Conservation (phyloP, 2,113 vertebrate genomes). For the Gymnocephalus cernua region DNA sequence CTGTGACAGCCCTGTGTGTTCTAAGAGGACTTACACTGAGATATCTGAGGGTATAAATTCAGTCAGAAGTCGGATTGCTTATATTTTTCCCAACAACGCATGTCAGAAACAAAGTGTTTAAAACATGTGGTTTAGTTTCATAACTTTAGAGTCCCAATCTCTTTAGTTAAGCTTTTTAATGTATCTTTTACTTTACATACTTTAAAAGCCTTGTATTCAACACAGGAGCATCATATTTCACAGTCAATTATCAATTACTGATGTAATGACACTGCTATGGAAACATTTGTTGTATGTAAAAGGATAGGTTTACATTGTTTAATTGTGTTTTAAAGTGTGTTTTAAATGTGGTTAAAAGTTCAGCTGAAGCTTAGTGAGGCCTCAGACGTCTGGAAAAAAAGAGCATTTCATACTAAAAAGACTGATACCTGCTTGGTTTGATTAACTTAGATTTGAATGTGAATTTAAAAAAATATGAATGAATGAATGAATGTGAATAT, state of each 20-base stretch:
- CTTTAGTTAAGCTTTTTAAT: neutral
- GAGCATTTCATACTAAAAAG: no score
- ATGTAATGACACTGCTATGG: neutral
- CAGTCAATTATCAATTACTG: neutral
- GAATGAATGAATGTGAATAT: no score
- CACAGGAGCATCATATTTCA: neutral
- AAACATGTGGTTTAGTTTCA: neutral
- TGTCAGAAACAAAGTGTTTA: neutral
- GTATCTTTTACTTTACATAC: neutral
- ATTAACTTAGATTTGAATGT: no score
- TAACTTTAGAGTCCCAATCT: neutral
- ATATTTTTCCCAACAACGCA: neutral
- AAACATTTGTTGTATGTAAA: neutral
- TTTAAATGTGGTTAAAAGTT: no score
- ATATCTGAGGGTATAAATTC: slow-evolving; percentile 15
- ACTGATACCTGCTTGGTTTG: no score
- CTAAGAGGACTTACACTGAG: neutral
- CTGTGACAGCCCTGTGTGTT: neutral
- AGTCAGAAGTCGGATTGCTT: neutral
- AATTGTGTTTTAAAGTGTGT: no score
- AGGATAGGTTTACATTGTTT: neutral
- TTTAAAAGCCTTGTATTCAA: neutral
- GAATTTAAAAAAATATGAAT: no score
- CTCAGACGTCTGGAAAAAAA: no score
- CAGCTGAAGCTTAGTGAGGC: no score